Conservation (phyloP, 2,113 vertebrate species). For the Lophochroa leadbeateri region DNA sequence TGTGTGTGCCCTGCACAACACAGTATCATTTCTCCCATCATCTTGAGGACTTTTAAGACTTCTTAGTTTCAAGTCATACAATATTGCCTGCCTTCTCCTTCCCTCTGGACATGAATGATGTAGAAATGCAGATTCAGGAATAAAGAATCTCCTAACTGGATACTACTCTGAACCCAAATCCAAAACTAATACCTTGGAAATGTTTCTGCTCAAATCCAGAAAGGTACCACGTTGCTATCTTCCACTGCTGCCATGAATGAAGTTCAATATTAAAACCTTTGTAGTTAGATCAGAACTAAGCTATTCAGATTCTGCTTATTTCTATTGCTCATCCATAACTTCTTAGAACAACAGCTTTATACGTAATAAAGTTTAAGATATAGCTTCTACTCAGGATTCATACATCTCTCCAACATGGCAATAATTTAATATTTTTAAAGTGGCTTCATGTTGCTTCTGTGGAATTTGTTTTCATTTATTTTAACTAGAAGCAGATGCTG, state of each 20-base stretch:
- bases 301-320: background rate
- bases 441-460: background rate
- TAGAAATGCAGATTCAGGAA: background rate
- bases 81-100: background rate
- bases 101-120: background rate
- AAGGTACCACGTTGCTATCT: accelerated
- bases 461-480: background rate
- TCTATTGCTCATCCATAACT: background rate
- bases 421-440: background rate
- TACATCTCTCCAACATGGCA: background rate
- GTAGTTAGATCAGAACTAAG: background rate
- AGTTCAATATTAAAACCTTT: background rate
- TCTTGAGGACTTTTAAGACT: accelerated
- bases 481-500: background rate
- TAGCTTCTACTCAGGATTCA: background rate
- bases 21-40: background rate
- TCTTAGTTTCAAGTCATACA: background rate
- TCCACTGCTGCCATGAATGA: background rate
- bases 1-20: accelerated
- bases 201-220: background rate
- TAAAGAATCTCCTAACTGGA: background rate
- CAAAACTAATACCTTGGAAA: background rate
- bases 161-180: background rate
- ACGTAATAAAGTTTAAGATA: background rate
- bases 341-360: background rate